Percentiles rank a stretch among this genome's conserved stretches.
These are phyloP conservation scores for Willowsia nigromaculata DNA, from an alignment of 2,888 invertebrate species.

Conservation along the genomic window DNA sequence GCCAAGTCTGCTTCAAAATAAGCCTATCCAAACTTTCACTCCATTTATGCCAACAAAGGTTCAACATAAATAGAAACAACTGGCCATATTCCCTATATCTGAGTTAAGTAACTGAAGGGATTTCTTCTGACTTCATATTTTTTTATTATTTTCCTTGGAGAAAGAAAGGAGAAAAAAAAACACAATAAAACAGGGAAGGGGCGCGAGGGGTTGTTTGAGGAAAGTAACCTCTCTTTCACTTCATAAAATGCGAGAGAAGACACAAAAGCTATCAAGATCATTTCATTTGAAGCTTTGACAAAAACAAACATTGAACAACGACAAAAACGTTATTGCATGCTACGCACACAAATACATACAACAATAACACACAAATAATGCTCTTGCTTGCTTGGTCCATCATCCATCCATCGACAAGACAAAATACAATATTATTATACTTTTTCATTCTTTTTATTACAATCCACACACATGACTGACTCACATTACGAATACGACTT, in stretches of 20 bases:
- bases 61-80: no score
- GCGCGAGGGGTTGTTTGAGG: background rate
- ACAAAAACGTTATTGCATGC: slow-evolving; percentile 1
- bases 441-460: background rate
- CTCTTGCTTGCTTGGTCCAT: background rate
- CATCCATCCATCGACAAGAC: slow-evolving; percentile 10
- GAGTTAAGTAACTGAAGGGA: background rate
- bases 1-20: no score
- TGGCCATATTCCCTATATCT: background rate
- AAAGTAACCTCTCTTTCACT: background rate
- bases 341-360: background rate
- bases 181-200: background rate
- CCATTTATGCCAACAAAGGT: no score
- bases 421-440: slow-evolving; percentile 5
- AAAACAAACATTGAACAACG: slow-evolving; percentile 2
- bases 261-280: background rate
- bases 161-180: background rate
- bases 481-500: background rate
- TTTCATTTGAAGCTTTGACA: background rate
- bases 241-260: background rate
- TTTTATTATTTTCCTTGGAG: background rate
- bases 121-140: slow-evolving; percentile 12
- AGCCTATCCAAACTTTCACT: no score
- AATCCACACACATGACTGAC: background rate
- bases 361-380: slow-evolving; percentile 22